Conservation (phyloP, 2,888 invertebrate genomes). For the Kuschelorhynchus macadamiae region DNA sequence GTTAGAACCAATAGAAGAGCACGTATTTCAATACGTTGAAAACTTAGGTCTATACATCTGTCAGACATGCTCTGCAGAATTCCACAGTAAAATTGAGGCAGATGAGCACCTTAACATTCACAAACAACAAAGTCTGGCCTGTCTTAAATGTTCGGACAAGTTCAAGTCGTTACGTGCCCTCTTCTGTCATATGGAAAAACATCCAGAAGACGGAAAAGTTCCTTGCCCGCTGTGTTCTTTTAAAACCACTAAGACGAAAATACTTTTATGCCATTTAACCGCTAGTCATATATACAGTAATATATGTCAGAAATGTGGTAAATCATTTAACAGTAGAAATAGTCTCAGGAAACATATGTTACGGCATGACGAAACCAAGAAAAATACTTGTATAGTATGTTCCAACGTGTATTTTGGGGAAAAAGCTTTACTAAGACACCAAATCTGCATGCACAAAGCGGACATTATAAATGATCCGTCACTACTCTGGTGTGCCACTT, state of each 20-base stretch:
- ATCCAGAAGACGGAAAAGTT: constrained; percentile 58
- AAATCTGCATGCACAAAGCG: constrained; percentile 43
- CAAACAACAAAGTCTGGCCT: constrained; percentile 66
- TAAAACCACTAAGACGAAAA: constrained; percentile 56
- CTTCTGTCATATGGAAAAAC: constrained; percentile 60
- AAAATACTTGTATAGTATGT: constrained; percentile 40
- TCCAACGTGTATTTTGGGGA: constrained; percentile 29
- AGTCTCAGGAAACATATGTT: constrained; percentile 60
- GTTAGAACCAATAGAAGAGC: constrained; percentile 60
- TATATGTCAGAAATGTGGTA: constrained; percentile 71
- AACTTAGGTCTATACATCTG: constrained; percentile 57
- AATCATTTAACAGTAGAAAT: constrained; percentile 71
- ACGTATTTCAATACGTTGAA: constrained; percentile 58
- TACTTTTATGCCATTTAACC: constrained; percentile 61
- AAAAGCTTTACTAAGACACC: constrained; percentile 38
- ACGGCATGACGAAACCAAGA: constrained; percentile 38
- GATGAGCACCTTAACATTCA: constrained; percentile 61
- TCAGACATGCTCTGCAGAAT: constrained; percentile 58
- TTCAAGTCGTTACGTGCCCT: constrained; percentile 63
- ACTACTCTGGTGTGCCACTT: constrained; percentile 37
- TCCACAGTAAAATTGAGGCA: constrained; percentile 50
- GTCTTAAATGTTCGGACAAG: constrained; percentile 60
- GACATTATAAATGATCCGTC: constrained; percentile 26
- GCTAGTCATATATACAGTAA: constrained; percentile 66
- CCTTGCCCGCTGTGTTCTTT: constrained; percentile 63